A percentile compares a stretch with the other conserved stretches of the same genome.
Evolutionary conservation across 2,888 invertebrate species (phyloP).

Genomic region (Anoncus sp.): DNA sequence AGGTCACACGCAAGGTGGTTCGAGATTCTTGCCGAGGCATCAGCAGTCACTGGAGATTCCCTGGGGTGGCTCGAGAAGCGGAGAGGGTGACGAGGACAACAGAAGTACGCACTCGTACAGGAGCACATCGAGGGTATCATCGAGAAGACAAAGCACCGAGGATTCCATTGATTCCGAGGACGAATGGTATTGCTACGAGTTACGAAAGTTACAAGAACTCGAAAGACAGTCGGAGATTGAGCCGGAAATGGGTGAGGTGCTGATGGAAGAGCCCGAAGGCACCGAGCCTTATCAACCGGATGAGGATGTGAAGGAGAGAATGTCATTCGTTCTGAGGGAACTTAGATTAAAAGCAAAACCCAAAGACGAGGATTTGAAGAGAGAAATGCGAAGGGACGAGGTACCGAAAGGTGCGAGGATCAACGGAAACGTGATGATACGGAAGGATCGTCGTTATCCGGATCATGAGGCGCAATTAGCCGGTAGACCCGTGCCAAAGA

Average conservation of each 20-base stretch:
- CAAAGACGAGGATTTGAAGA: conserved; percentile 69
- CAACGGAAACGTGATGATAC: conserved; percentile 72
- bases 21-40: conserved; percentile 87
- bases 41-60: conserved; percentile 93
- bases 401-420: conserved; percentile 72
- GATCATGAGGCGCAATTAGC: conserved; percentile 73
- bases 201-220: conserved; percentile 93
- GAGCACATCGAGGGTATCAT: conserved; percentile 93
- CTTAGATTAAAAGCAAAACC: conserved; percentile 88
- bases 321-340: conserved; percentile 92
- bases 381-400: conserved; percentile 78
- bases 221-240: conserved; percentile 90
- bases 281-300: conserved; percentile 86
- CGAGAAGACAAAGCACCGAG: conserved; percentile 95
- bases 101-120: conserved; percentile 94
- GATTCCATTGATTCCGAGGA: conserved; percentile 97
- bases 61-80: conserved; percentile 84
- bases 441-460: conserved; percentile 66
- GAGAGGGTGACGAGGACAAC: conserved; percentile 91
- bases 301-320: conserved; percentile 90
- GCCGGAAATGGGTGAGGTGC: conserved; percentile 85
- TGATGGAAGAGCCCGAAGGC: conserved; percentile 86
- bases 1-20: conserved; percentile 83
- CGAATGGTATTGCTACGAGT: conserved; percentile 96
- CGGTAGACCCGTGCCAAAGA: conserved; percentile 78